Base-by-base conservation (phyloP, 2,888 invertebrate species). In the Adelognathus sp. region DNA sequence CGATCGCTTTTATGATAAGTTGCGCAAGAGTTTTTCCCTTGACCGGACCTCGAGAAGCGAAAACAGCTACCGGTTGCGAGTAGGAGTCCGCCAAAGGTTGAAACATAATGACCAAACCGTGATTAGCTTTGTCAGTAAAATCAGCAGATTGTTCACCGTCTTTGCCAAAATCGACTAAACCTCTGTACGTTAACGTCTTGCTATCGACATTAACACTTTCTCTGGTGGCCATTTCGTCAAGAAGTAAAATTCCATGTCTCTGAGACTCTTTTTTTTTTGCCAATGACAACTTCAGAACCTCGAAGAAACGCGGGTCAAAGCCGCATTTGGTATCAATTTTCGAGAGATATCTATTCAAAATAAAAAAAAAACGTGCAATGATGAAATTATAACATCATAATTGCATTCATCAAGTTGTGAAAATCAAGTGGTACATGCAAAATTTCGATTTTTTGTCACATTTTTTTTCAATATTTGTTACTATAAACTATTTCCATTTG, bases 91-190 rank as follows among this genome's bases (percentile, higher is more conserved):
- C 54, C 0, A 81, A 52, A 7, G 79, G 67, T 50, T 77, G 63
- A 36, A 80, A 81, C 76, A 80, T 76, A 33, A 82, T 52, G 0
- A 82, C 81, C 50, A 76, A 76, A 14, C 78, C 76, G 21, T 79
- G 67, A 18, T 66, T 72, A n/a, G 75, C 75, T 67, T 76, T 64
- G 1, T 56, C 56, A 14, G 7, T 16, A 14, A 29, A 9, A 5
- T 27, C 16, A 5, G 33, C n/a, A 9, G 71, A 14, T 9, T 11
- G 11, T 27, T 24, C 27, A 16, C 39, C 44, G 2, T 66, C 61
- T 9, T 46, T 24, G 9, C 79, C 76, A 21, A 76, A 60, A 66
- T 79, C 76, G 3, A 24, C 44, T 27, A 79, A 39, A 21, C 72
- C 72, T 67, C 46, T 60, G 18, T 77, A 77, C 9, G 77, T 29